Conservation (phyloP, 92 coral and sea anemone species). For the Desmophyllum pertusum region DNA sequence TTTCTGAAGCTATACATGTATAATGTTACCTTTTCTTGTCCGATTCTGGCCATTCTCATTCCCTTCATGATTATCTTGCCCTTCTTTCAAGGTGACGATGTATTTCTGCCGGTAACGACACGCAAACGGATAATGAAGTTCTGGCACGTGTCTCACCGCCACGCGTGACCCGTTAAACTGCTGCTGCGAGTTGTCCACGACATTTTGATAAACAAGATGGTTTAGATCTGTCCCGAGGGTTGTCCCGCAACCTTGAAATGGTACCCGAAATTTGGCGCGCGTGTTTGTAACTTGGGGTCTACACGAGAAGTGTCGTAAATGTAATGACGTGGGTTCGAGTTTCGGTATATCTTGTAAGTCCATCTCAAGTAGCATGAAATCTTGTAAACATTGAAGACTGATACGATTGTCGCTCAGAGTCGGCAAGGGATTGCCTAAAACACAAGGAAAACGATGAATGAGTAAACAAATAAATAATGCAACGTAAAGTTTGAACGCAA, state of each 20-base stretch:
- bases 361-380: conserved; percentile 55
- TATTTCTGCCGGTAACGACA: conserved; percentile 38
- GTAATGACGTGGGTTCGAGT: conserved; percentile 60
- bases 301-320: conserved; percentile 59
- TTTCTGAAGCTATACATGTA: too few species aligned
- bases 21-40: conserved; percentile 27
- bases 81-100: conserved; percentile 25
- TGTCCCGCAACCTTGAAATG: conserved; percentile 77
- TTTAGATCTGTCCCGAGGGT: conserved; percentile 29
- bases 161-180: conserved; percentile 22
- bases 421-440: conserved; percentile 25
- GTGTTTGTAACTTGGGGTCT: conserved; percentile 35
- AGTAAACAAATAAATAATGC: not conserved
- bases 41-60: not conserved
- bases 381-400: conserved; percentile 23
- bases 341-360: conserved; percentile 57
- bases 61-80: not conserved
- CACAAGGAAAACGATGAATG: not conserved
- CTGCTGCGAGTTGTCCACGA: conserved; percentile 50
- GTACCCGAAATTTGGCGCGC: conserved; percentile 58
- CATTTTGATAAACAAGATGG: conserved; percentile 62
- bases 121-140: conserved; percentile 33
- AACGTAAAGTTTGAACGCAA: not conserved
- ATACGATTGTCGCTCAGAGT: conserved; percentile 29
- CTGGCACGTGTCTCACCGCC: conserved; percentile 23